Base-by-base conservation (phyloP, 2,888 invertebrate species). In the Mesopsocus fuscifrons region DNA sequence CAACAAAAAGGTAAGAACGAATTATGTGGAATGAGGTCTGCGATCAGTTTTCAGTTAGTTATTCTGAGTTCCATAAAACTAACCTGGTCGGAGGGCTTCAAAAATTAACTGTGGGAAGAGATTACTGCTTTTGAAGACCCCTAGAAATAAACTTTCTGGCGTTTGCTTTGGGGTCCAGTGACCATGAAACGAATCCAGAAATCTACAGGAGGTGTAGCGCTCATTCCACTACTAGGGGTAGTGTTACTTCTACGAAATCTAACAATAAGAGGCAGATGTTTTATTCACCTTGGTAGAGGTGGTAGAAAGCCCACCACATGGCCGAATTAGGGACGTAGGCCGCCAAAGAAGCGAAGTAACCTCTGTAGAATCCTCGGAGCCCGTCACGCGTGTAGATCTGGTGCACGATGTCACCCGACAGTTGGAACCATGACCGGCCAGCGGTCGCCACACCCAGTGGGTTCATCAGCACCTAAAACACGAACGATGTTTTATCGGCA, bases 291-390 rank as follows among this genome's bases (percentile, higher is more conserved):
- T 91, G 88, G 61, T 91, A 94, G 34, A 81, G 67, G 49, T 89
- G 88, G 60, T 95, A 95, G 53, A 92, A 78, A 16, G 77, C 81
- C 95, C 95, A 97, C 94, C 95, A 95, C 35, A 94, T 69, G n/a
- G 92, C 94, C 15, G 89, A 91, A 61, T 91, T 94, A 11, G 95
- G 94, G 35, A 92, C 92, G 59, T 91, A 95, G 0, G 91, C 82
- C 51, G 83, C 79, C 9, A 97, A 63, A 21, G 94, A 94, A 1
- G 94, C 89, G 20, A 79, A 68, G 58, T 94, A 97, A 0, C 95
- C 95, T 45, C 92, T 67, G 61, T 95, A 97, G 62, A 91, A 95
- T 1, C 95, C 95, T 45, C 68, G 58, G 2, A 85, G 57, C 0
- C 95, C 94, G 61, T 92, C 87, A 46, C 72, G 66, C 42, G 68